Percentiles rank a stretch among this genome's conserved stretches.
phyloP scores from a whole-genome alignment of 2,797 vertebrate genomes.

The Sardinella longiceps region DNA sequence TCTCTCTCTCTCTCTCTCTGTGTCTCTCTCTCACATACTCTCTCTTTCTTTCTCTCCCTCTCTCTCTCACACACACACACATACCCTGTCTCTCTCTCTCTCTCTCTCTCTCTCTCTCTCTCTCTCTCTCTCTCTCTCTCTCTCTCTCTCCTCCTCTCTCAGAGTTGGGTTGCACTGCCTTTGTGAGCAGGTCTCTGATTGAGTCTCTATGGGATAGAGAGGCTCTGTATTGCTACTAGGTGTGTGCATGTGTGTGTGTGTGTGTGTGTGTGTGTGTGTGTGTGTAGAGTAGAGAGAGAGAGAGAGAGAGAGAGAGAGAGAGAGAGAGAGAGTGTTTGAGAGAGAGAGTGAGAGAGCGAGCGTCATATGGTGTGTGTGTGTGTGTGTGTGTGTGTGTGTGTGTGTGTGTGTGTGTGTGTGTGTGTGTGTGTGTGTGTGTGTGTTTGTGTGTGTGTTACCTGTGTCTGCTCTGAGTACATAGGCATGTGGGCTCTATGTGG shows the following conservation, averaged over 20 bases:
- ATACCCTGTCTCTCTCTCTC: too few relatives aligned
- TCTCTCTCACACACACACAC: too few relatives aligned
- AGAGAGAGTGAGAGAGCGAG: too few relatives aligned
- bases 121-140: too few relatives aligned
- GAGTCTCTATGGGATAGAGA: neutral
- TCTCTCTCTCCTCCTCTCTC: neutral
- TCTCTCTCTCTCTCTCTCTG: neutral
- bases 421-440: neutral
- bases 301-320: too few relatives aligned
- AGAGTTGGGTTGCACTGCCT: slow-evolving; percentile 4
- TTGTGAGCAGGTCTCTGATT: neutral
- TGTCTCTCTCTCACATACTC: neutral
- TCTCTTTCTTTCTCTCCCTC: neutral
- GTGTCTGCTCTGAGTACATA: too few relatives aligned
- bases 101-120: too few relatives aligned
- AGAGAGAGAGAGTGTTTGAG: too few relatives aligned
- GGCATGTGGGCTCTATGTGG: too few relatives aligned
- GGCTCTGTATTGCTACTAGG: neutral
- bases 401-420: neutral
- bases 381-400: neutral
- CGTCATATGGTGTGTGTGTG: too few relatives aligned
- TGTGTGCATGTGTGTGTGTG: neutral
- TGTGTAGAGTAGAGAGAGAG: neutral
- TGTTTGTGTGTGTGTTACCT: too few relatives aligned
- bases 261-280: neutral